Conservation (phyloP, 2,888 invertebrate genomes). For the Spicauda simplicius region DNA sequence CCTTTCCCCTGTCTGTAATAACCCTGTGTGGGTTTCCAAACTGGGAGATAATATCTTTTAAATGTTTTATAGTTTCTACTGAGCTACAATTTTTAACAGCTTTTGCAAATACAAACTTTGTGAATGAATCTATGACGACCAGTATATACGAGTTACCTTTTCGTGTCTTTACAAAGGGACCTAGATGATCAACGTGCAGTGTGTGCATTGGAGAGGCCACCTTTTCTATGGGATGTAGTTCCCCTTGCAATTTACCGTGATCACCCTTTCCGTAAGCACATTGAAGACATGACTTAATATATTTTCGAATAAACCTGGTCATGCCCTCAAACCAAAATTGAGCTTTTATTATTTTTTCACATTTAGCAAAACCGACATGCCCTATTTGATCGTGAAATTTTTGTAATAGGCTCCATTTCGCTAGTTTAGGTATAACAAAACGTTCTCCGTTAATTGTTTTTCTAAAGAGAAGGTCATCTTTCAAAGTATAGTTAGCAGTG, state of each 20-base stretch:
- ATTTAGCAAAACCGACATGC: conserved; percentile 1
- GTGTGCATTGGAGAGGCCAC: not conserved
- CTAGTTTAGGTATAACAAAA: conserved; percentile 1
- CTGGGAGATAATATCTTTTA: not conserved
- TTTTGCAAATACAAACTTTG: too few relatives aligned
- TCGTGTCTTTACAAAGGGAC: too few relatives aligned
- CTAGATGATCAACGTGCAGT: conserved; percentile 20
- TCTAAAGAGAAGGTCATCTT: not conserved
- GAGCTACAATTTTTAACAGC: too few relatives aligned
- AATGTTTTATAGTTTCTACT: too few relatives aligned
- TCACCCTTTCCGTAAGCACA: conserved; percentile 5
- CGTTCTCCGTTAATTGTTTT: not conserved
- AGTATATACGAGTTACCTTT: too few relatives aligned
- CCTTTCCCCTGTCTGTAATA: too few relatives aligned
- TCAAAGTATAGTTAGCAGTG: not conserved
- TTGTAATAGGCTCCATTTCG: not conserved
- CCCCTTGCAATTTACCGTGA: not conserved
- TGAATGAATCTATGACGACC: too few relatives aligned
- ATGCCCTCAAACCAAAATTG: conserved; percentile 9
- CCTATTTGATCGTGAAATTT: too few relatives aligned
- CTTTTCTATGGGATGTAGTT: conserved; percentile 1
- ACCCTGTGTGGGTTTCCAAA: too few relatives aligned
- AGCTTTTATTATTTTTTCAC: not conserved
- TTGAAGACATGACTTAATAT: not conserved
- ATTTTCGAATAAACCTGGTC: conserved; percentile 11